Evolutionary conservation across 2,888 invertebrate genomes (phyloP), one percentile per base, ranked within the genome.

Genomic region (Platycheirus albimanus): DNA sequence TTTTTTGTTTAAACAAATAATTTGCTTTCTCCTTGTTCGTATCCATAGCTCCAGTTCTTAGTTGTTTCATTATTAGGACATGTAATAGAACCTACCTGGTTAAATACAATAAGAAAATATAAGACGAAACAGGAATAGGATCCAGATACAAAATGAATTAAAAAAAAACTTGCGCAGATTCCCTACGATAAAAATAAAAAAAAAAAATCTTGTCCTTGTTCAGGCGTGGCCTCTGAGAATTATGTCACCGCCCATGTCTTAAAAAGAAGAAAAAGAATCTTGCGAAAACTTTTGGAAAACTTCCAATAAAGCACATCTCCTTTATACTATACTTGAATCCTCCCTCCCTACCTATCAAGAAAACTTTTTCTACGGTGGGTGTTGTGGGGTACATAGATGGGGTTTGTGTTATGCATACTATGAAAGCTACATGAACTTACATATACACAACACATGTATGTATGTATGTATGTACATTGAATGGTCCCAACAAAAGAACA

Each of bases 201-300:
- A 30, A 7, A 67, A 67, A 56, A 63, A 52, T 41, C 15, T 17
- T 56, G 52, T 74, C 63, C 78, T 56, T 64, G 19, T 78, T 36
- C 78, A 74, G 83, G 83, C 83, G 83, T 83, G 83, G 83, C 64
- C 43, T 69, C 45, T 1, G 33, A 58, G 13, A 64, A 54, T 54
- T 15, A 47, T 49, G 83, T 64, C 69, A 72, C 41, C 83, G 78
- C 83, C 83, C 78, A 64, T 52, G 64, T 83, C 83, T 74, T 83
- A 72, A 78, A 56, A 77, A 8, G 63, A 43, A 70, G 41, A 78
- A 74, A 83, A 83, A 64, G 49, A 74, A 83, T 67, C 67, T 72
- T 83, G 56, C 45, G 63, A 72, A 76, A 76, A 81, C 77, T 78
- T 45, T 81, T 83, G 72, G 72, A 72, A 83, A 78, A 69, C 83